These are phyloP conservation scores for Papilio xuthus DNA, from an alignment of 1,140 invertebrate genomes.

Conservation along the genomic window DNA sequence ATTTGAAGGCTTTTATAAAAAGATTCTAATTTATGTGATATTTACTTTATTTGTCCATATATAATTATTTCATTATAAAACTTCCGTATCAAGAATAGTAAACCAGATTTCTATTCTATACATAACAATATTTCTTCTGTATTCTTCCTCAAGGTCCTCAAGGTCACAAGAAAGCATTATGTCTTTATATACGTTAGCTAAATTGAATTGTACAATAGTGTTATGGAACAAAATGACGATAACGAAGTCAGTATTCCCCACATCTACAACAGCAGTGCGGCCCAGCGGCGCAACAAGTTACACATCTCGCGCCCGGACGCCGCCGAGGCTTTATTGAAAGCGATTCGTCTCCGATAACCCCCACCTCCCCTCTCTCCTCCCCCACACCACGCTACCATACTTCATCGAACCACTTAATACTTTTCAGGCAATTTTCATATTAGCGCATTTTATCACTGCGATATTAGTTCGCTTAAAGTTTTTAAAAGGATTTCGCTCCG, in stretches of 20 bases:
- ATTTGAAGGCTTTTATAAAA: not conserved
- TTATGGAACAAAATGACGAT: not conserved
- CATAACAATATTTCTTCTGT: too few species aligned
- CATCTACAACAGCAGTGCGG: slow-evolving; percentile 29
- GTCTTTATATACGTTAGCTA: not conserved
- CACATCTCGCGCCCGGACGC: slow-evolving; percentile 58
- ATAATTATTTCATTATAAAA: not conserved
- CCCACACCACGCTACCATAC: slow-evolving; percentile 3
- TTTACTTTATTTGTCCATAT: not conserved
- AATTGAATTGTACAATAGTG: not conserved
- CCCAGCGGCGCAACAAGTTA: slow-evolving; percentile 64
- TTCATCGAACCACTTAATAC: slow-evolving; percentile 40
- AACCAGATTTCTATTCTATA: too few species aligned
- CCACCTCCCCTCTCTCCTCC: slow-evolving; percentile 27
- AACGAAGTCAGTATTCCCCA: slow-evolving; percentile 17
- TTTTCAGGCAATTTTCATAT: slow-evolving; percentile 46
- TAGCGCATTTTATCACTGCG: slow-evolving; percentile 45
- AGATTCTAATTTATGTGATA: not conserved
- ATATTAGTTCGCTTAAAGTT: slow-evolving; percentile 44
- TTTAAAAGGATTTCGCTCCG: slow-evolving; percentile 41
- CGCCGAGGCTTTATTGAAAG: slow-evolving; percentile 56
- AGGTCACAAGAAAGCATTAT: not conserved
- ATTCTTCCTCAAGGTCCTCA: too few species aligned
- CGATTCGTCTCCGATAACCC: slow-evolving; percentile 58
- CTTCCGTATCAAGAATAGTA: not conserved